Conservation (phyloP, 2,797 vertebrate genomes). For the Clarias platycephalus region DNA sequence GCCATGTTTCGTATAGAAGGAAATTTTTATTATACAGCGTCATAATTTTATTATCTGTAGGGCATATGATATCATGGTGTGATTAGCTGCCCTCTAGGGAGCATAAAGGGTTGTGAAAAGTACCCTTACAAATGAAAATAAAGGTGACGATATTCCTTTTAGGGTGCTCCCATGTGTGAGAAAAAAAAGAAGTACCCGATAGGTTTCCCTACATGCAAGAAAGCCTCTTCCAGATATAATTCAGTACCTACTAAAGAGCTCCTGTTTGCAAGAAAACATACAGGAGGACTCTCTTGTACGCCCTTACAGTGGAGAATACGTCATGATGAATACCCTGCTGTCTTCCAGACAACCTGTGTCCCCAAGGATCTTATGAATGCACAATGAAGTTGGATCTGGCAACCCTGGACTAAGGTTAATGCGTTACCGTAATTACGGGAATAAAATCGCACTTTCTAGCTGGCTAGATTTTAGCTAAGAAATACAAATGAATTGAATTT, state of each 20-base stretch:
- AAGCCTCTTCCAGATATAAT: not conserved
- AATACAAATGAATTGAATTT: not conserved
- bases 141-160: not conserved
- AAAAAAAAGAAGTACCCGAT: not conserved
- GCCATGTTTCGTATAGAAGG: not conserved
- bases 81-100: not conserved
- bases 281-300: not conserved
- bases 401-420: not conserved
- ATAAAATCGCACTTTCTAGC: not conserved
- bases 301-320: not conserved
- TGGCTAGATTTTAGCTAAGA: too few species aligned
- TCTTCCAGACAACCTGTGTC: not conserved
- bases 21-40: not conserved
- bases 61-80: not conserved
- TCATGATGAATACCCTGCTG: not conserved
- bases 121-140: not conserved
- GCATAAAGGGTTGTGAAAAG: not conserved
- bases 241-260: not conserved
- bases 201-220: not conserved
- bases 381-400: not conserved
- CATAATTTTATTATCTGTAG: too few species aligned
- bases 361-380: not conserved
- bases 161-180: not conserved
- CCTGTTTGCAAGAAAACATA: not conserved
- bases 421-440: conserved; percentile 19